These are phyloP conservation scores for Leptinotarsa rubiginosa DNA, from an alignment of 2,888 invertebrate genomes.

Conservation along the genomic window DNA sequence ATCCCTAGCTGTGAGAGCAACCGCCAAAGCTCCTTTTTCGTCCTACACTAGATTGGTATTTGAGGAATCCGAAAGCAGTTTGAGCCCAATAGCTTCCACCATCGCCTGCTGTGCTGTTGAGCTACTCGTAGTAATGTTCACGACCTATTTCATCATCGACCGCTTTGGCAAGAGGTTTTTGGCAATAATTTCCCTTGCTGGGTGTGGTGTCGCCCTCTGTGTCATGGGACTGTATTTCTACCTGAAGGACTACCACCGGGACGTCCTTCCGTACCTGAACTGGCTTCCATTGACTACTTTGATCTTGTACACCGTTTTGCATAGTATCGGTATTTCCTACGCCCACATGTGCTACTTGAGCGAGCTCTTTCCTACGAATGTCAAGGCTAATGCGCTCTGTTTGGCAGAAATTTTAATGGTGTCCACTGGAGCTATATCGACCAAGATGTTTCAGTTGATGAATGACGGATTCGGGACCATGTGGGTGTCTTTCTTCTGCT, in stretches of 20 bases:
- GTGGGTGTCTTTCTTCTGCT: conserved; percentile 76
- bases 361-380: conserved; percentile 70
- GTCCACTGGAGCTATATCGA: conserved; percentile 66
- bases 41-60: conserved; percentile 72
- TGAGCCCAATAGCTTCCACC: conserved; percentile 62
- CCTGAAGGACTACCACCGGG: conserved; percentile 60
- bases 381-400: conserved; percentile 70
- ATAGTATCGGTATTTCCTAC: conserved; percentile 64
- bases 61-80: conserved; percentile 62
- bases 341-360: conserved; percentile 56
- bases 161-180: conserved; percentile 69
- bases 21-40: conserved; percentile 54
- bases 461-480: conserved; percentile 70
- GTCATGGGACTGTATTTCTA: conserved; percentile 67
- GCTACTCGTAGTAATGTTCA: conserved; percentile 69
- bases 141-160: conserved; percentile 71
- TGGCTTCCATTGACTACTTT: conserved; percentile 65
- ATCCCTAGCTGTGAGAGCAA: conserved; percentile 3
- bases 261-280: conserved; percentile 3
- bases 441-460: conserved; percentile 67
- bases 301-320: conserved; percentile 67
- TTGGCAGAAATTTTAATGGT: conserved; percentile 69
- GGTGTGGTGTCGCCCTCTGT: conserved; percentile 64
- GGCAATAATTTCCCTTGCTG: conserved; percentile 68
- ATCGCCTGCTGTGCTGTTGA: conserved; percentile 67